These are phyloP conservation scores for Holothuria scabra DNA, from an alignment of 53 echinoderm and acorn worm genomes.

Conservation along the genomic window DNA sequence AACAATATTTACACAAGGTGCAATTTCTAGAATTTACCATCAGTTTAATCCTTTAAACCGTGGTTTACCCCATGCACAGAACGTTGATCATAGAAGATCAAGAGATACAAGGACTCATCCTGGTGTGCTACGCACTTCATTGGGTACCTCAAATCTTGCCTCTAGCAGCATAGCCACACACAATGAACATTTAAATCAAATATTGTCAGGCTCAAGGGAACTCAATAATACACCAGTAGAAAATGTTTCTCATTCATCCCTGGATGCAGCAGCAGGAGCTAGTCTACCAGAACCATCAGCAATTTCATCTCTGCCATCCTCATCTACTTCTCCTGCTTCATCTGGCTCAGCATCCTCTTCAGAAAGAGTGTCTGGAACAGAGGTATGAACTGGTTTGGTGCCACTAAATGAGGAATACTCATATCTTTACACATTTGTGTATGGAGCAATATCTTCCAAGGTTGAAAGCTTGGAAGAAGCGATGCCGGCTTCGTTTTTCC, in stretches of 20 bases:
- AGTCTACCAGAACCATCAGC: no score
- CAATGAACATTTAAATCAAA: slow-evolving; percentile 32
- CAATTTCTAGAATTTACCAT: slow-evolving; percentile 21
- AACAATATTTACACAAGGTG: background rate
- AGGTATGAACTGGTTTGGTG: no score
- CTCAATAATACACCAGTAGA: background rate
- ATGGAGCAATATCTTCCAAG: no score
- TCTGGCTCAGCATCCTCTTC: background rate
- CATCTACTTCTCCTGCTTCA: background rate
- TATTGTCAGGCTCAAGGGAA: slow-evolving; percentile 20
- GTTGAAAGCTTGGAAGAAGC: no score
- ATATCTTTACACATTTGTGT: no score
- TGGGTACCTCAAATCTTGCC: background rate
- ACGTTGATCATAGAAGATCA: background rate
- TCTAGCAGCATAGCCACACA: slow-evolving; percentile 8
- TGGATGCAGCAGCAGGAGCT: no score
- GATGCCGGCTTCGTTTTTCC: no score
- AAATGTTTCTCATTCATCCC: no score
- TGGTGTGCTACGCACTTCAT: no score
- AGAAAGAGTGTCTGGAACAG: background rate
- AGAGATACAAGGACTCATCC: background rate
- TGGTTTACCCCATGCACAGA: slow-evolving; percentile 36
- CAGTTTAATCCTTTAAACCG: slow-evolving; percentile 11
- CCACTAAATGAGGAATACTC: no score
- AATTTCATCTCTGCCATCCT: no score